These are phyloP conservation scores for Euleptes europaea DNA, from an alignment of 2,113 vertebrate genomes.

Conservation along the genomic window DNA sequence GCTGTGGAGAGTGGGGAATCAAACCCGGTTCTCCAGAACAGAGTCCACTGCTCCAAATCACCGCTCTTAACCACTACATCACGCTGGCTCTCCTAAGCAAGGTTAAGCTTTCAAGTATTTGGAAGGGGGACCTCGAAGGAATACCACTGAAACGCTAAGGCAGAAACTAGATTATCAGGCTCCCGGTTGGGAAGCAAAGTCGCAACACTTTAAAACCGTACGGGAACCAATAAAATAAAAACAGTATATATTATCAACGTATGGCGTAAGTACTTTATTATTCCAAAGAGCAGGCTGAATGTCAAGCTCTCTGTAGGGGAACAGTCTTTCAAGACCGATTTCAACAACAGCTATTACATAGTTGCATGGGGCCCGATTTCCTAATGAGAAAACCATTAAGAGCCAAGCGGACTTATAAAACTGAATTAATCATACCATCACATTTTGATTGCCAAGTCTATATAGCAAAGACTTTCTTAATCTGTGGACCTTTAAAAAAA, in stretches of 20 bases:
- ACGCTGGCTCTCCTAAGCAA: too few species aligned
- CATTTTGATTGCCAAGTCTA: background rate
- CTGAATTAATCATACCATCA: slow-evolving; percentile 36
- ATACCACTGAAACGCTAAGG: background rate
- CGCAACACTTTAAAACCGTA: slow-evolving; percentile 32
- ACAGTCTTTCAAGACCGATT: slow-evolving; percentile 41
- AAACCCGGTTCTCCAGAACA: too few species aligned
- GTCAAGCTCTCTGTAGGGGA: slow-evolving; percentile 15
- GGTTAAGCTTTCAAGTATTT: too few species aligned
- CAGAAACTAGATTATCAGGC: slow-evolving; percentile 26
- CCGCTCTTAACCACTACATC: too few species aligned
- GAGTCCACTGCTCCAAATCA: too few species aligned
- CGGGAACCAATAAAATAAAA: slow-evolving; percentile 41
- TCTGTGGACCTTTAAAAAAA: too few species aligned
- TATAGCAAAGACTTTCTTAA: background rate
- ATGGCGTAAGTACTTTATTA: slow-evolving; percentile 42
- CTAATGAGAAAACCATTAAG: slow-evolving; percentile 23
- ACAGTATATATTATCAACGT: slow-evolving; percentile 28
- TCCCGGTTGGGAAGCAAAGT: slow-evolving; percentile 12
- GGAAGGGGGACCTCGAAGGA: too few species aligned
- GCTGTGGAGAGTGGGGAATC: too few species aligned
- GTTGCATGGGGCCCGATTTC: slow-evolving; percentile 51
- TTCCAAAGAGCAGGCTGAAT: slow-evolving; percentile 44
- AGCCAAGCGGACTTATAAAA: slow-evolving; percentile 5
- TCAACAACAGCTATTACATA: slow-evolving; percentile 30